Conservation (phyloP, 2,797 vertebrate genomes). For the Tiaroga cobitis region DNA sequence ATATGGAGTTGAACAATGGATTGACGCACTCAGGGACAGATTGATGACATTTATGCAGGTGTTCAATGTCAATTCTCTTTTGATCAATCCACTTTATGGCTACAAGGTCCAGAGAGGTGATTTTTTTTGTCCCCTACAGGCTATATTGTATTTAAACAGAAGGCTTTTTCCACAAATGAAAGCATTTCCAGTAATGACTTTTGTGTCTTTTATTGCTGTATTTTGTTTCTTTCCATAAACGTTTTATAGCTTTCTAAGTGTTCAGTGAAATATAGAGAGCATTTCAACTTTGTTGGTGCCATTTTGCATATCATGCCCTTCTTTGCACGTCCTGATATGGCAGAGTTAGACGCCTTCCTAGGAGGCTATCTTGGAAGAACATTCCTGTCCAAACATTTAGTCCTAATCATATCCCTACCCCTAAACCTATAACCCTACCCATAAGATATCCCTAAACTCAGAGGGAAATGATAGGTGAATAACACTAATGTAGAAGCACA, state of each 20-base stretch:
- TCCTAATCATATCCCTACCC: too few relatives aligned
- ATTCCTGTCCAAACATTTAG: too few relatives aligned
- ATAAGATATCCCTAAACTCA: too few relatives aligned
- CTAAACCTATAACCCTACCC: too few relatives aligned
- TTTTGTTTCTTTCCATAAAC: conserved; percentile 1
- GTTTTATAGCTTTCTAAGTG: neutral
- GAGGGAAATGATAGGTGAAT: too few relatives aligned
- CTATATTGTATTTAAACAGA: neutral
- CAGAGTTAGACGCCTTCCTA: too few relatives aligned
- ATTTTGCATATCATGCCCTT: neutral
- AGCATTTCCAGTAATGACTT: conserved; percentile 1
- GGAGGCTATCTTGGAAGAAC: too few relatives aligned
- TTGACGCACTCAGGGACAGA: neutral
- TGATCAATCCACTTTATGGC: neutral
- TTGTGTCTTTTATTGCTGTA: neutral
- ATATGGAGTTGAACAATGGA: neutral
- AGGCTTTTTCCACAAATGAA: neutral
- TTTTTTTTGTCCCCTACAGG: too few relatives aligned
- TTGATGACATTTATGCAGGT: neutral
- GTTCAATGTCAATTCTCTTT: neutral
- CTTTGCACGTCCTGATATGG: neutral
- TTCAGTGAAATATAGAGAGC: neutral
- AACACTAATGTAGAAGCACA: too few relatives aligned
- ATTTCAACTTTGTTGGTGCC: neutral
- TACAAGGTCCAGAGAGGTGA: neutral